These are phyloP conservation scores for Eristalis intricaria DNA, from an alignment of 2,888 invertebrate genomes.

Conservation along the genomic window DNA sequence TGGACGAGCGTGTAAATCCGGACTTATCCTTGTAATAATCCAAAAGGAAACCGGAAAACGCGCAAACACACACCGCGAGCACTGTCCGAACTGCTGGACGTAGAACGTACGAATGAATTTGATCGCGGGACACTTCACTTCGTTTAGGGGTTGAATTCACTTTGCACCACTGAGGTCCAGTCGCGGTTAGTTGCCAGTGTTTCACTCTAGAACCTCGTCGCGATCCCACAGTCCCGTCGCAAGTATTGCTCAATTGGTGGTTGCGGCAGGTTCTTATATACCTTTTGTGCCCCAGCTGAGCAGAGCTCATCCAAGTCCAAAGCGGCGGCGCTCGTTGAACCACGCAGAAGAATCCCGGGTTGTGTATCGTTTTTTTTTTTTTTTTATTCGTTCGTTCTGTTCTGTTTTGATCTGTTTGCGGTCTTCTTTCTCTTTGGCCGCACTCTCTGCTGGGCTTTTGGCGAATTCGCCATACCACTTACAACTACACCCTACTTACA, in stretches of 20 bases:
- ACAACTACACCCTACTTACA: constrained; percentile 48
- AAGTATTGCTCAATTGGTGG: constrained; percentile 76
- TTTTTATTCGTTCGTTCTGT: constrained; percentile 10
- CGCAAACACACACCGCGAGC: constrained; percentile 3
- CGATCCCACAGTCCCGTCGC: constrained; percentile 74
- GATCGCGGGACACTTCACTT: constrained; percentile 21
- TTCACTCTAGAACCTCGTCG: constrained; percentile 73
- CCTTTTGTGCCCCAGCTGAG: constrained; percentile 72
- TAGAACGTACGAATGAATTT: not conserved
- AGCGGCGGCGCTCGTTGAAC: constrained; percentile 34
- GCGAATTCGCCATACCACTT: constrained; percentile 53
- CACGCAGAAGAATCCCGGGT: constrained; percentile 63
- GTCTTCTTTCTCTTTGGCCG: constrained; percentile 56
- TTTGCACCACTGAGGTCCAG: constrained; percentile 49
- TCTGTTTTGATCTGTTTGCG: constrained; percentile 54
- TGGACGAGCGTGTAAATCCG: constrained; percentile 21
- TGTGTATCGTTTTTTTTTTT: constrained; percentile 6
- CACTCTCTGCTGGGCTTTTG: constrained; percentile 39
- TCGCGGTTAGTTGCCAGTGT: constrained; percentile 42
- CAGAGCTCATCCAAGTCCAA: constrained; percentile 56
- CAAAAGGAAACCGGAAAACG: not conserved
- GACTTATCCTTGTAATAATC: constrained; percentile 37
- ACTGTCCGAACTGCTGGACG: constrained; percentile 20
- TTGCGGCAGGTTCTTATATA: constrained; percentile 77
- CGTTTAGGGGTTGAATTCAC: constrained; percentile 58